phyloP scores from a whole-genome alignment of 1,140 invertebrate species.

The Sminthurides bifidus region DNA sequence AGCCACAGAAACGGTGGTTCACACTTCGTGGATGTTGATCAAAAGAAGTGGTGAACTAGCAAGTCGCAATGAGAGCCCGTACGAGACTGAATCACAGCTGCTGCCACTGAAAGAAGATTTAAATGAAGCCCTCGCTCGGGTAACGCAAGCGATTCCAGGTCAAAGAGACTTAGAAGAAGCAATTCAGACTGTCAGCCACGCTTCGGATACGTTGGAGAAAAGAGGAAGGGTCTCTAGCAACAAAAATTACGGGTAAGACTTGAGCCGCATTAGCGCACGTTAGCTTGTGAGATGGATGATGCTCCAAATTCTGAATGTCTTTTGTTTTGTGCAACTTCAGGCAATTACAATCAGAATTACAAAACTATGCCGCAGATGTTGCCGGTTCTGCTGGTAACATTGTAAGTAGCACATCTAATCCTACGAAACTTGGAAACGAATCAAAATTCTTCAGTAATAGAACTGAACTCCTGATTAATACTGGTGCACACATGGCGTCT shows the following conservation, averaged over 20 bases:
- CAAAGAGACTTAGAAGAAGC: conserved; percentile 80
- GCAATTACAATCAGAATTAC: conserved; percentile 74
- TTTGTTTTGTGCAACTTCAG: conserved; percentile 34
- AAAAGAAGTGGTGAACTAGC: conserved; percentile 19
- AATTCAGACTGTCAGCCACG: conserved; percentile 64
- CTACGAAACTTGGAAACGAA: conserved; percentile 56
- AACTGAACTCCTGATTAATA: conserved; percentile 22
- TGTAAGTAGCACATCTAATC: conserved; percentile 38
- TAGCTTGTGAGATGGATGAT: too few species aligned
- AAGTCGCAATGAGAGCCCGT: conserved; percentile 10
- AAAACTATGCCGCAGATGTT: conserved; percentile 67
- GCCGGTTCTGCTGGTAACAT: conserved; percentile 50
- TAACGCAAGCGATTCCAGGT: conserved; percentile 39
- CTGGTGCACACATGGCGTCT: conserved; percentile 18
- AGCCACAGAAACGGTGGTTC: conserved; percentile 29
- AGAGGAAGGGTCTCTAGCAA: not conserved
- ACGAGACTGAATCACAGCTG: conserved; percentile 44
- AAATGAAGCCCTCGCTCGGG: conserved; percentile 45
- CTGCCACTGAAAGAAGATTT: conserved; percentile 49
- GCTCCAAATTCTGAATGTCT: too few species aligned
- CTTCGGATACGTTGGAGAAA: conserved; percentile 52
- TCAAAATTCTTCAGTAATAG: conserved; percentile 57
- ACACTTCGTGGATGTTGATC: not conserved
- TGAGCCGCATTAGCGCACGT: not conserved
- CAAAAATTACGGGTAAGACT: conserved; percentile 53